Base-by-base conservation (phyloP, 92 coral and sea anemone genomes). In the Actinernus sp. region DNA sequence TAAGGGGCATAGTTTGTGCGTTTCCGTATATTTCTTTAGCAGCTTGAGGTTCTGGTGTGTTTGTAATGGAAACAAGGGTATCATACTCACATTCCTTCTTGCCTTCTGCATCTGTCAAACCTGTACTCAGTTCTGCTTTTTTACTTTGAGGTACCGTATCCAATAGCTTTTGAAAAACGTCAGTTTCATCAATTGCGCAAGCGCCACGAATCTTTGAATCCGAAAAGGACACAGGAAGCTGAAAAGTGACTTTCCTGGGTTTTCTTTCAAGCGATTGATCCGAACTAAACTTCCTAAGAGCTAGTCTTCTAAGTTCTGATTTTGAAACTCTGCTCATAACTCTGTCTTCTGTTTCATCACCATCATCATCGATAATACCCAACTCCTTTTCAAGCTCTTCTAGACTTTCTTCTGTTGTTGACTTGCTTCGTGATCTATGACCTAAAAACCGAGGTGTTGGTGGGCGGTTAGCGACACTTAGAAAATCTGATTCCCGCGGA, bases 401-500 rank as follows among this genome's bases (percentile, higher is more conserved):
- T 32, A 77, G 58, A 28, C 66, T 30, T 2, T 61, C 61, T 17
- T 48, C 65, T 16, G 66, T 26, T 0, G 24, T 27, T 14, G 74
- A 29, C 0, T 31, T 26, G 31, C 61, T 67, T 49, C 78, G 47
- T 23, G 57, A 59, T 26, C 27, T 23, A 1, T 43, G 70, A 3
- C 61, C 38, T 7, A 67, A 21, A 22, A 65, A 74, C 8, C 83
- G 69, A 11, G 97, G 96, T 2, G 96, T 85, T 14, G 89, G 89
- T 22, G 92, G 97, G 18, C 92, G 66, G 19, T 76, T 65, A 20
- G 68, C 34, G 4, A 44, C 70, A 26, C 81, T 65, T 16, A 84
- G 29, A 34, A 68, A 70, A 58, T 76, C 85, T 2, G 75, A 39
- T 33, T 84, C 90, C 22, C 65, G 44, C 20, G 80, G 79, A 2